Evolutionary conservation across 2,113 vertebrate species (phyloP), one percentile per base, ranked within the genome.

Genomic region (Aramus guarauna): DNA sequence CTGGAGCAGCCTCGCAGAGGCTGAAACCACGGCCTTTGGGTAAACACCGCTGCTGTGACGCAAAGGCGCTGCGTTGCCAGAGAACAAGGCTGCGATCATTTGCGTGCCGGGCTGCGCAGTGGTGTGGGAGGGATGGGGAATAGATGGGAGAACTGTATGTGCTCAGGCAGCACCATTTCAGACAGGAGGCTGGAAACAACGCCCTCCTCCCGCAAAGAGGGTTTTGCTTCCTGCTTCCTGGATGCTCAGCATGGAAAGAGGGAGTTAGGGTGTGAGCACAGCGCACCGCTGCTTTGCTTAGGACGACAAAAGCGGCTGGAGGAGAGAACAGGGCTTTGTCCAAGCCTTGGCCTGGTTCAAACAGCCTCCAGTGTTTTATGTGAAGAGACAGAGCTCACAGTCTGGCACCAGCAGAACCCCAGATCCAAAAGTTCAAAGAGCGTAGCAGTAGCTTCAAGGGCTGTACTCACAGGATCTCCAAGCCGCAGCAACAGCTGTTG

Each of bases 401-500:
- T 9, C 80, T 66, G 27, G 74, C 90, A 87, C 23, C 76, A 26
- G 55, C 59, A 27, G 30, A 81, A 52, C 2, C 11, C 26, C 29
- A 17, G 20, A 17, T 5, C 63, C 59, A 2, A 5, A 23, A n/a
- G 69, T 21, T 47, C 47, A 47, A 55, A 90, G 50, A 29, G 26
- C 3, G 0, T 0, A 6, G 72, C 58, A 5, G 21, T 7, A 60
- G 66, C 56, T 80, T 29, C 12, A 0, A 73, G 39, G 48, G 45
- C 56, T 22, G 59, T 66, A 98, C 99, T 99, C 96, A 99, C 99
- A 3, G 98, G 98, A 91, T 99, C 99, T 48, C 98, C 98, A 0
- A 99, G 98, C 30, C 98, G 98, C 87, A 99, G 97, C 88, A 99
- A 96, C 1, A 99, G 98, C 79, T 99, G 99, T 89, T 99, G 99